These are phyloP conservation scores for Xenus cinereus DNA, from an alignment of 2,113 vertebrate species.

Conservation along the genomic window DNA sequence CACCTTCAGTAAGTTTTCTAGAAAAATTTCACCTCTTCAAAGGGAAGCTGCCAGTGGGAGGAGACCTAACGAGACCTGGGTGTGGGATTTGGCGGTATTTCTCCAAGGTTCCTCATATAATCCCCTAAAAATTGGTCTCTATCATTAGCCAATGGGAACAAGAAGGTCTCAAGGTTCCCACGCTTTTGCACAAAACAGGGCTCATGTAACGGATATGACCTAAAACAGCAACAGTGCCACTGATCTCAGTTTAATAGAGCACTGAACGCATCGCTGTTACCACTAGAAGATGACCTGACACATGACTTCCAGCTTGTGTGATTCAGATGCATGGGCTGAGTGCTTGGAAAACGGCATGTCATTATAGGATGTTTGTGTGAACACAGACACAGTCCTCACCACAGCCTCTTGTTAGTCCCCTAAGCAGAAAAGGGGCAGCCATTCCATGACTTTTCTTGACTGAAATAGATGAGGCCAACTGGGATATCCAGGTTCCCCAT, in stretches of 20 bases:
- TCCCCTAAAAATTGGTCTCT: not conserved
- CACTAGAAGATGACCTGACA: not conserved
- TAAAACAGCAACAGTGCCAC: not conserved
- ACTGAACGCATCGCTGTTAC: not conserved
- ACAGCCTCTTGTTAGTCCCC: not conserved
- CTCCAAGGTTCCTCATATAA: not conserved
- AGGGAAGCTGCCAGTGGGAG: not conserved
- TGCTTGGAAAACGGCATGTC: not conserved
- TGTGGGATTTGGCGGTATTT: not conserved
- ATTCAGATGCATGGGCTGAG: not conserved
- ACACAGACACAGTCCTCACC: fast-evolving
- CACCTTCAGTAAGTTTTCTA: not conserved
- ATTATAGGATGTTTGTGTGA: not conserved
- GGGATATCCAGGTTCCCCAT: not conserved
- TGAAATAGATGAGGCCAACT: not conserved
- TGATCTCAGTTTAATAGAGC: not conserved
- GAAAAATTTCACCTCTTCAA: not conserved
- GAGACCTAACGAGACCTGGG: not conserved
- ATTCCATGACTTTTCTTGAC: not conserved
- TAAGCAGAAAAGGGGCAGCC: not conserved
- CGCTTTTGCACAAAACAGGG: not conserved
- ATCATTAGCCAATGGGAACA: not conserved
- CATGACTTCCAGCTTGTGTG: not conserved
- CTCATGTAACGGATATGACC: not conserved
- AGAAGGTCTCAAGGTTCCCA: not conserved